Percentiles rank a stretch among this genome's conserved stretches.
Conservation (phyloP, 1,140 invertebrate genomes). For the Megathymus violae region DNA sequence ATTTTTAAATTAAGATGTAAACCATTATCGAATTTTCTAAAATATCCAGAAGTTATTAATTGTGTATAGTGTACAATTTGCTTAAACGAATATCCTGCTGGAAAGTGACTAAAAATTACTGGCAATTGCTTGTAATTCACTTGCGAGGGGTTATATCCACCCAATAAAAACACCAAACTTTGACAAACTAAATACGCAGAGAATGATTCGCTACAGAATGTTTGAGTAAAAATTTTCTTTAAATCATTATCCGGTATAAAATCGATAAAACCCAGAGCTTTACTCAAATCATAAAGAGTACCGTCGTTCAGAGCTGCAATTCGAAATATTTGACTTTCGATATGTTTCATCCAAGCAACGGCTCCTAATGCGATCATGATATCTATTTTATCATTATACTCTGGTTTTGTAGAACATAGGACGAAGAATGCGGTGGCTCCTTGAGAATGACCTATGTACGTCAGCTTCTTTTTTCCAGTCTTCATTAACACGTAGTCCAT, state of each 20-base stretch:
- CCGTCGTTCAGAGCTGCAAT: background rate
- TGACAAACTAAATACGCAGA: constrained; percentile 1
- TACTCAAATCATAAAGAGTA: background rate
- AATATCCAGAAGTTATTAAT: constrained; percentile 74
- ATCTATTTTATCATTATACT: constrained; percentile 86
- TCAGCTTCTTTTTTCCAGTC: too few relatives aligned
- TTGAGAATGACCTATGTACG: too few relatives aligned
- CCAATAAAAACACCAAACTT: constrained; percentile 32
- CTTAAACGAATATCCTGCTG: constrained; percentile 89
- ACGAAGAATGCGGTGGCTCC: constrained; percentile 86
- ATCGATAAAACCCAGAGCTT: background rate
- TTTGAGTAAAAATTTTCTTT: background rate
- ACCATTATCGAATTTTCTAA: constrained; percentile 77
- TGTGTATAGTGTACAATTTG: constrained; percentile 89
- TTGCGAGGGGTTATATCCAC: constrained; percentile 43
- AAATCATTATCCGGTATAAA: background rate
- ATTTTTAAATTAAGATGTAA: constrained; percentile 57
- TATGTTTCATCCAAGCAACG: constrained; percentile 83
- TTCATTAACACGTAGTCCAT: too few relatives aligned
- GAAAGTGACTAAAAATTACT: constrained; percentile 89
- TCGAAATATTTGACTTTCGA: constrained; percentile 67
- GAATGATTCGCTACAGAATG: constrained; percentile 7
- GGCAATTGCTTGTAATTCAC: constrained; percentile 86
- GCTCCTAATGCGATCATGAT: constrained; percentile 74
- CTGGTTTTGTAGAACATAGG: constrained; percentile 82